Percentiles rank a stretch among this genome's conserved stretches.
Evolutionary conservation across 2,797 vertebrate genomes (phyloP).

Genomic region (Hydrolagus colliei): DNA sequence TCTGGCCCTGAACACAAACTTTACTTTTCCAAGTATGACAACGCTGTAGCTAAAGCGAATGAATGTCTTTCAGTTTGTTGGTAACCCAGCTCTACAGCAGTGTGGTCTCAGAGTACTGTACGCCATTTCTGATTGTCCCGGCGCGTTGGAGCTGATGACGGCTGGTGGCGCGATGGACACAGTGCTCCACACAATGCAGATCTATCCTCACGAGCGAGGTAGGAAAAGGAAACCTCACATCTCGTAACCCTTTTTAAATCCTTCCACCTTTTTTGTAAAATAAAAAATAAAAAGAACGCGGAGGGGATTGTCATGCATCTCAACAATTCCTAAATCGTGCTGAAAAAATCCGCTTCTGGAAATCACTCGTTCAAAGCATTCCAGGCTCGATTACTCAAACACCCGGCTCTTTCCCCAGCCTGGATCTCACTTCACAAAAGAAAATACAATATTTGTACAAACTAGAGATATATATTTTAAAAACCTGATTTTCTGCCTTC

Average conservation of each 20-base stretch:
- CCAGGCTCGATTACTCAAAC: no score
- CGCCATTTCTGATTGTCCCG: conserved; percentile 67
- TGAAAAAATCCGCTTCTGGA: no score
- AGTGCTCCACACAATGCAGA: conserved; percentile 77
- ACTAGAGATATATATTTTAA: no score
- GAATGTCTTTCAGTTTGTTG: conserved; percentile 72
- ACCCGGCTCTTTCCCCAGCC: no score
- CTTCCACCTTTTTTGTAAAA: no score
- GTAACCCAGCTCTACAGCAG: conserved; percentile 69
- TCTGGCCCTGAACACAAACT: background rate
- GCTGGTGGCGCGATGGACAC: conserved; percentile 82
- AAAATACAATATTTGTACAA: no score
- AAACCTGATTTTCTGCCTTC: no score
- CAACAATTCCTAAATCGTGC: no score
- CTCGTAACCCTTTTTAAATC: background rate
- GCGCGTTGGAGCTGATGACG: conserved; percentile 73
- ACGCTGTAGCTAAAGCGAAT: background rate
- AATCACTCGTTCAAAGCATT: no score
- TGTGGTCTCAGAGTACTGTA: conserved; percentile 76
- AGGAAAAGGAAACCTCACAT: background rate
- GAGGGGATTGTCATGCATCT: no score
- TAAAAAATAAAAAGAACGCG: no score
- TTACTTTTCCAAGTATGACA: background rate
- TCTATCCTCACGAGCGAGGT: conserved; percentile 82
- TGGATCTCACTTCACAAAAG: background rate